These are phyloP conservation scores for Drosophila algonquin DNA, from an alignment of 2,888 invertebrate species.

Conservation along the genomic window DNA sequence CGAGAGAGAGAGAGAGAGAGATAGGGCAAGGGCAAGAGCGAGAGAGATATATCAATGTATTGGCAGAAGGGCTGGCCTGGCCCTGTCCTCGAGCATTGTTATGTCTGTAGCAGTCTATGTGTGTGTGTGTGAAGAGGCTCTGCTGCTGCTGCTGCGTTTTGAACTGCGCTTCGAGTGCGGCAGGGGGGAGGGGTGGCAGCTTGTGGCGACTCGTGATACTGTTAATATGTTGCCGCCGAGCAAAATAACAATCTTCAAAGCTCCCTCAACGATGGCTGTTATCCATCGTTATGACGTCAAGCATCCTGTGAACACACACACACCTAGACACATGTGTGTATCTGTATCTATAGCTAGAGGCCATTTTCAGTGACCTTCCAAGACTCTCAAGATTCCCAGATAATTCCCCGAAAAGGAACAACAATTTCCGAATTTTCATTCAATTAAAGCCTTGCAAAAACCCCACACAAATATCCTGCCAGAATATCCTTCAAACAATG, in stretches of 20 bases:
- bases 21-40: too few relatives aligned
- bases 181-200: too few relatives aligned
- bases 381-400: too few relatives aligned
- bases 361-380: too few relatives aligned
- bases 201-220: slow-evolving; percentile 16
- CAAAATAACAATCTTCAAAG: slow-evolving; percentile 19
- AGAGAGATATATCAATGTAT: neutral
- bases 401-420: neutral
- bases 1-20: too few relatives aligned
- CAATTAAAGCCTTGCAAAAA: neutral
- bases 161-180: slow-evolving; percentile 22
- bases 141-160: neutral
- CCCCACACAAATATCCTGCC: too few relatives aligned
- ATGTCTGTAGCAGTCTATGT: neutral
- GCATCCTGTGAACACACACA: too few relatives aligned
- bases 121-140: slow-evolving; percentile 12
- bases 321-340: too few relatives aligned
- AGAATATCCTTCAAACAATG: neutral
- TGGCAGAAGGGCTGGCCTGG: neutral
- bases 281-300: slow-evolving; percentile 28
- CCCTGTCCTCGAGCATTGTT: slow-evolving; percentile 8
- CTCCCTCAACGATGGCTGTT: slow-evolving; percentile 7
- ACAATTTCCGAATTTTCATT: neutral
- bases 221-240: slow-evolving; percentile 24
- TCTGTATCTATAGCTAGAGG: too few relatives aligned